These are phyloP conservation scores for Micronisus gabar DNA, from an alignment of 2,113 vertebrate species.

Conservation along the genomic window DNA sequence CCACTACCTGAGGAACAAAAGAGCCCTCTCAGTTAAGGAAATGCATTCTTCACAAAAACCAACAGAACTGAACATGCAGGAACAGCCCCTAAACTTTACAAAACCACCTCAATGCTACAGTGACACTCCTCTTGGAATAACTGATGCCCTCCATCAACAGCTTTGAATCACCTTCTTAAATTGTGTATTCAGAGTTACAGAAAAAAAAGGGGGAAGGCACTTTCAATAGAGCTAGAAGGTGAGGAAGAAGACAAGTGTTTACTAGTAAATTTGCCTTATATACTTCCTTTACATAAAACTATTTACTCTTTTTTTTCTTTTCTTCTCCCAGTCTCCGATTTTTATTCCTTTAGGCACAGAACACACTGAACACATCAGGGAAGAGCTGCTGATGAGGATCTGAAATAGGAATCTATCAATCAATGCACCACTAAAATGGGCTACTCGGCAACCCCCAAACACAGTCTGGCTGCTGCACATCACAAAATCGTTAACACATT, in stretches of 20 bases:
- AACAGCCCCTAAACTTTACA: background rate
- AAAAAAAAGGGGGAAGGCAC: accelerated
- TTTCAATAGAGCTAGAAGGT: background rate
- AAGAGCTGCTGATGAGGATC: background rate
- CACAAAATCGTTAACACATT: background rate
- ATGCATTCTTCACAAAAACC: accelerated
- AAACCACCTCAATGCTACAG: background rate
- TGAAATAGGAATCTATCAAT: background rate
- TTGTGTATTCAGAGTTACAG: accelerated
- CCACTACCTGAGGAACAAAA: conserved; percentile 82
- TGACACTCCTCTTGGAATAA: background rate
- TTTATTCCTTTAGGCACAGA: background rate
- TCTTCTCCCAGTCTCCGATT: accelerated
- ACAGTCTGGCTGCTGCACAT: background rate
- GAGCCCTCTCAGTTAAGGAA: background rate
- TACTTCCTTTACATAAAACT: background rate
- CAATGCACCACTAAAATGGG: background rate
- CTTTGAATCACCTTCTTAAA: background rate
- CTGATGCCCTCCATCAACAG: background rate
- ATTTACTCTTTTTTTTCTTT: background rate
- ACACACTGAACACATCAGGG: background rate
- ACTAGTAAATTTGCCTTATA: background rate
- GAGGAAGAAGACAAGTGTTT: background rate
- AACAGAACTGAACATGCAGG: background rate
- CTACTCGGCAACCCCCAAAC: background rate